Percentiles rank a stretch among this genome's conserved stretches.
These are phyloP conservation scores for Benthosema pterotum DNA, from an alignment of 2,797 vertebrate genomes.

Conservation along the genomic window DNA sequence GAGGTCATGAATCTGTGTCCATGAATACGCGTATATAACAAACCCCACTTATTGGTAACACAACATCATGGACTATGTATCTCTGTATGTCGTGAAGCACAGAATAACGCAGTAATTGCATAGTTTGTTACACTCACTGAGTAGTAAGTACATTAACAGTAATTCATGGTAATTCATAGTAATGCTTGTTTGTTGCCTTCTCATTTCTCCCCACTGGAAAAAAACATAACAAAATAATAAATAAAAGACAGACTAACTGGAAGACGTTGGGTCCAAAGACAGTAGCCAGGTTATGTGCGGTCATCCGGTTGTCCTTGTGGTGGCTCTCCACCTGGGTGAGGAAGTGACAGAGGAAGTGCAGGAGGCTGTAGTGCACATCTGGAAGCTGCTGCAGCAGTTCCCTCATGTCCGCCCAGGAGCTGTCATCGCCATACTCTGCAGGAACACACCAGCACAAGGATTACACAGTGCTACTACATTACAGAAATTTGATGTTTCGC, in stretches of 20 bases:
- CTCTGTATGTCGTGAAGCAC: too few relatives aligned
- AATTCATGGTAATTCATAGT: too few relatives aligned
- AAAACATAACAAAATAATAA: not conserved
- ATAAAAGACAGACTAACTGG: slow-evolving; percentile 81
- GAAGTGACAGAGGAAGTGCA: slow-evolving; percentile 90
- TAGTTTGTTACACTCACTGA: too few relatives aligned
- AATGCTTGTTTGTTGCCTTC: too few relatives aligned
- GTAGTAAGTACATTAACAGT: too few relatives aligned
- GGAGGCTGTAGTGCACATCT: slow-evolving; percentile 83
- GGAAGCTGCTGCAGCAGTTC: slow-evolving; percentile 85
- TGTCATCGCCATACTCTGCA: slow-evolving; percentile 76
- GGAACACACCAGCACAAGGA: slow-evolving; percentile 26
- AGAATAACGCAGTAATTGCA: too few relatives aligned
- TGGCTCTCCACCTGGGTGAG: slow-evolving; percentile 85
- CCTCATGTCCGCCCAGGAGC: slow-evolving; percentile 77
- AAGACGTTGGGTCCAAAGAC: slow-evolving; percentile 94
- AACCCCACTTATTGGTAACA: too few relatives aligned
- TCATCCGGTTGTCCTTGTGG: slow-evolving; percentile 89
- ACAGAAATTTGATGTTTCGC: too few relatives aligned
- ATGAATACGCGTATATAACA: too few relatives aligned
- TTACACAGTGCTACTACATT: not conserved
- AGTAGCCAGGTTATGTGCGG: slow-evolving; percentile 88
- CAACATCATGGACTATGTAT: too few relatives aligned
- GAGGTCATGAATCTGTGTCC: too few relatives aligned
- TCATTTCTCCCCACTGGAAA: too few relatives aligned